Conservation (phyloP, 2,113 vertebrate genomes). For the Aspidoscelis tigris region DNA sequence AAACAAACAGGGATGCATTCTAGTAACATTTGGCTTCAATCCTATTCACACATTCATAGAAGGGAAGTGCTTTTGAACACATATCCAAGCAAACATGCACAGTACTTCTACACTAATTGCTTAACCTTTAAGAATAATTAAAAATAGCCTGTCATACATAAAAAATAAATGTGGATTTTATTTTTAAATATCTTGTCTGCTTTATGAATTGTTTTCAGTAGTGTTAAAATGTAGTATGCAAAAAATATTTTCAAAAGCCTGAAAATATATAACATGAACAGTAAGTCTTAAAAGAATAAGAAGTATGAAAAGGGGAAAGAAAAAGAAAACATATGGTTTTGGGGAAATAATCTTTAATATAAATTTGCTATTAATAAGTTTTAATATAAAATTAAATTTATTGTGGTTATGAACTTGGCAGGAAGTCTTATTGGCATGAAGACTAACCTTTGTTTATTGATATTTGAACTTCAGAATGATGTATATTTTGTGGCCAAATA, state of each 20-base stretch:
- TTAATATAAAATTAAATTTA: slow-evolving; percentile 64
- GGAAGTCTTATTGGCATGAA: slow-evolving; percentile 12
- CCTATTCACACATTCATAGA: neutral
- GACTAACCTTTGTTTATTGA: slow-evolving; percentile 54
- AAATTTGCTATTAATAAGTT: slow-evolving; percentile 56
- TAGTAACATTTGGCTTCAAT: neutral
- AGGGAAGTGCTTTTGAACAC: neutral
- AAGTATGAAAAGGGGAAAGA: neutral
- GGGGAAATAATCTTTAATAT: slow-evolving; percentile 47
- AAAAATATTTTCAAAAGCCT: slow-evolving; percentile 51
- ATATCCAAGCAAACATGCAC: neutral
- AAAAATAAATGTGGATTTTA: neutral
- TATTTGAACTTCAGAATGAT: slow-evolving; percentile 48
- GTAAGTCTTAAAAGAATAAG: slow-evolving; percentile 9
- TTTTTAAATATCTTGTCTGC: neutral
- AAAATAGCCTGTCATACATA: neutral
- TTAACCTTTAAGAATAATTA: neutral
- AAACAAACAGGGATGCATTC: neutral
- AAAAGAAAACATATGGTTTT: slow-evolving; percentile 51
- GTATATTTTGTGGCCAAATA: slow-evolving; percentile 32
- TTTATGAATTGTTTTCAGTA: slow-evolving; percentile 27
- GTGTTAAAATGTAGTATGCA: slow-evolving; percentile 21
- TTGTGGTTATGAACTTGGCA: slow-evolving; percentile 46
- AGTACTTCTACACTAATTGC: neutral
- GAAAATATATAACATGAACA: slow-evolving; percentile 39